Evolutionary conservation across 2,888 invertebrate species (phyloP).

Genomic region (Dolichopus griseipennis): DNA sequence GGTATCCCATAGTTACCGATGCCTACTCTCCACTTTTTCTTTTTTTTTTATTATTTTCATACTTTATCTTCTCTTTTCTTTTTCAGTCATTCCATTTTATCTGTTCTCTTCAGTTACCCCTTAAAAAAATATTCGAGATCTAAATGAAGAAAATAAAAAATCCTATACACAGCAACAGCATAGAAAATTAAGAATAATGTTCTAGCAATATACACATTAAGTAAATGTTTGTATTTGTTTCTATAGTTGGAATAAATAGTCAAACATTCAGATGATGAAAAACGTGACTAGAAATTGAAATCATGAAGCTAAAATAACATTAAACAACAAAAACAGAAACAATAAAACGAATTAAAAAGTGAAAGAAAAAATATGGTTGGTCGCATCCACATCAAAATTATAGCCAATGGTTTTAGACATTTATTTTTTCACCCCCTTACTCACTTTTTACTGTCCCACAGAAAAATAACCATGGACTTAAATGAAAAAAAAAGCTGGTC

Average conservation of each 20-base stretch:
- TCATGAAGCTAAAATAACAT: background rate
- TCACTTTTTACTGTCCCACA: too few relatives aligned
- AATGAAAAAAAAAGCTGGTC: too few relatives aligned
- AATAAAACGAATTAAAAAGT: background rate
- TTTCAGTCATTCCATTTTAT: background rate
- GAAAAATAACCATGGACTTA: too few relatives aligned
- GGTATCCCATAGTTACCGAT: too few relatives aligned
- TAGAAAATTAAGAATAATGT: background rate
- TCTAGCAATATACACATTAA: background rate
- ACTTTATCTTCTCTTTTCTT: background rate
- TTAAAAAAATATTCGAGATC: too few relatives aligned
- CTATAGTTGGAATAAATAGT: background rate
- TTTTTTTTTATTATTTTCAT: background rate
- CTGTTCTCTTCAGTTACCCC: too few relatives aligned
- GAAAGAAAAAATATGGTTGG: background rate
- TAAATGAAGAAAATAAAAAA: background rate
- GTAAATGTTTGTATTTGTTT: background rate
- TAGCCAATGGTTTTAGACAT: too few relatives aligned
- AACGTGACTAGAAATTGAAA: constrained; percentile 5
- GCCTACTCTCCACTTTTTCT: too few relatives aligned
- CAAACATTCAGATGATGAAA: constrained; percentile 2
- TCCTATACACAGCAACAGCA: background rate
- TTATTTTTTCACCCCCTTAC: too few relatives aligned
- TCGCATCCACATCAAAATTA: background rate
- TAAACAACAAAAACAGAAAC: background rate